A percentile compares a stretch with the other conserved stretches of the same genome.
These are phyloP conservation scores for Cybosia mesomella DNA, from an alignment of 2,888 invertebrate species.

Conservation along the genomic window DNA sequence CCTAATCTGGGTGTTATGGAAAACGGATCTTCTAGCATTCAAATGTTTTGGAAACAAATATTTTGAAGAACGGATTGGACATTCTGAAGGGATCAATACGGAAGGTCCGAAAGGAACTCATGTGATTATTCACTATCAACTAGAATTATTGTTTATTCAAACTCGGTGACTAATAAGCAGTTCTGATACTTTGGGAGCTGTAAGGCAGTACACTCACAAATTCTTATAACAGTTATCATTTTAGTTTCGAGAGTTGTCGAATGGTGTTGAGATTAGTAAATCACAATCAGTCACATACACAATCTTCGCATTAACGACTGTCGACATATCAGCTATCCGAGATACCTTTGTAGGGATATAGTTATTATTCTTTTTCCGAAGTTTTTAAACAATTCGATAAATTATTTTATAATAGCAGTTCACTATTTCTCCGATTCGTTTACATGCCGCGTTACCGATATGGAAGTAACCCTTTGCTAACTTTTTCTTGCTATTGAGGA, in stretches of 20 bases:
- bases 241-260: background rate
- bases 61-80: background rate
- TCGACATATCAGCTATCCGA: conserved; percentile 23
- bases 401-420: background rate
- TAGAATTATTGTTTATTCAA: background rate
- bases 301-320: background rate
- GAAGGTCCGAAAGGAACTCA: background rate
- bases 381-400: background rate
- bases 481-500: background rate
- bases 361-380: background rate
- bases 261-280: background rate
- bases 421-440: background rate
- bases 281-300: background rate
- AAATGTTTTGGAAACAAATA: background rate
- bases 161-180: background rate
- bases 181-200: background rate
- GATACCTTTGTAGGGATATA: conserved; percentile 31
- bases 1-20: background rate
- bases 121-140: background rate
- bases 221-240: background rate
- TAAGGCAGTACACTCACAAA: background rate
- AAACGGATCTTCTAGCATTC: background rate
- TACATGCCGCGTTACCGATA: background rate
- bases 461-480: background rate
- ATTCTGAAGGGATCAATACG: background rate